A percentile compares a stretch with the other conserved stretches of the same genome.
These are phyloP conservation scores for Falco columbarius DNA, from an alignment of 2,797 vertebrate species.

Conservation along the genomic window DNA sequence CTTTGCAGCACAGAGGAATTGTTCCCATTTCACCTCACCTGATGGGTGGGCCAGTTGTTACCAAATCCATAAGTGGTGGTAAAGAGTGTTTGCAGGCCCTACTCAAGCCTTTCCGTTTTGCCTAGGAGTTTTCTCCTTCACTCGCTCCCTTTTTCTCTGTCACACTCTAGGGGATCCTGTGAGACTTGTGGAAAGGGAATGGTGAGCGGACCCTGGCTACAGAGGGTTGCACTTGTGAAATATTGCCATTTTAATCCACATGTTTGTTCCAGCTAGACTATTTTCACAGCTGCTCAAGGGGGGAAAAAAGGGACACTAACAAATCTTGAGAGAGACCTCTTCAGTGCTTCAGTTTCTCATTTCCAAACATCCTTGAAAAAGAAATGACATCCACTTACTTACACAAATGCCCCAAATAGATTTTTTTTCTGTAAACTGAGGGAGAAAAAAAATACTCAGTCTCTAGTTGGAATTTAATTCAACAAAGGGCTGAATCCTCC, in stretches of 20 bases:
- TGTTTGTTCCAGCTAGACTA: conserved; percentile 53
- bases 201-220: not conserved
- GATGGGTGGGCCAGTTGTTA: not conserved
- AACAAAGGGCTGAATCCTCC: conserved; percentile 55
- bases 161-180: not conserved
- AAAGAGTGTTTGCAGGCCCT: not conserved
- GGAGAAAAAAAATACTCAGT: conserved; percentile 23
- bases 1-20: not conserved
- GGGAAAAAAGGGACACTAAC: conserved; percentile 1
- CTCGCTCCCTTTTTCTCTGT: not conserved
- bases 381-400: conserved; percentile 55
- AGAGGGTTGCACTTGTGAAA: conserved; percentile 50
- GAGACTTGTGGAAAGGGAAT: not conserved
- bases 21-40: not conserved
- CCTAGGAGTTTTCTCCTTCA: not conserved
- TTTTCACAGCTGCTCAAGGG: conserved; percentile 58
- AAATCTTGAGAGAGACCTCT: conserved; percentile 57
- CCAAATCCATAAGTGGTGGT: not conserved
- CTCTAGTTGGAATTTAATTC: conserved; percentile 47
- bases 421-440: conserved; percentile 52
- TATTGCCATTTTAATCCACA: conserved; percentile 19
- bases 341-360: conserved; percentile 52
- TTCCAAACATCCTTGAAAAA: conserved; percentile 62
- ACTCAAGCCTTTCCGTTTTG: not conserved
- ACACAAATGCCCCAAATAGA: conserved; percentile 63